Evolutionary conservation across 2,888 invertebrate species (phyloP), one percentile per base, ranked within the genome.

Genomic region (Sminthurinus aureus): DNA sequence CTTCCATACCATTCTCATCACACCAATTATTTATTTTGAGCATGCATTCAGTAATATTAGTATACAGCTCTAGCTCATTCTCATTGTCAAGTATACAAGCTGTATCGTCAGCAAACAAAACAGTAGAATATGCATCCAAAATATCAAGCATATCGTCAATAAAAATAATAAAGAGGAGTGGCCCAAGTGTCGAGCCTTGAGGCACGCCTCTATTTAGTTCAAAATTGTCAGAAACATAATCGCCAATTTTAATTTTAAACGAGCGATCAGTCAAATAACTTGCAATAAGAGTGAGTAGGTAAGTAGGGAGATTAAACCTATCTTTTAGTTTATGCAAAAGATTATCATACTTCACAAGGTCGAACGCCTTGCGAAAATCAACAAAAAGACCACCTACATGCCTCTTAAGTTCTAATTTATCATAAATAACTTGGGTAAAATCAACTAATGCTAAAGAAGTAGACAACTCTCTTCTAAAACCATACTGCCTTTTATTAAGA

Each of bases 351-450:
- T 83, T 51, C 0, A 89, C 86, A 26, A 82, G 84, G 74, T 89
- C 88, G 80, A 89, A 89, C 0, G 89, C 89, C 20, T 89, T 88
- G 0, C 83, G 81, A 26, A 89, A 87, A 76, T 85, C 85, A 38
- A 86, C 75, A 64, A 86, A 86, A 38, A 38, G 38, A 38, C 38
- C 38, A 0, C 26, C 24, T 11, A 67, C 64, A 4, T 26, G 26
- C 18, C 24, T 24, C 24, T 64, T 51, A 2, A 4, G 2, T 24
- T 76, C 75, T 6, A 76, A 51, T 13, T 12, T n/a, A 12, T 11
- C n/a, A 74, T 74, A 74, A 24, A 74, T 38, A 11, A 26, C 3
- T 18, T 74, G 24, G 0, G 38, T 51, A 51, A 76, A 51, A 15
- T 76, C 51, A 51, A 76, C 51, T 12, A 78, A 24, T 11, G 77